Evolutionary conservation across 2,113 vertebrate genomes (phyloP), one percentile per base, ranked within the genome.

Genomic region (Acrocephalus kingi): DNA sequence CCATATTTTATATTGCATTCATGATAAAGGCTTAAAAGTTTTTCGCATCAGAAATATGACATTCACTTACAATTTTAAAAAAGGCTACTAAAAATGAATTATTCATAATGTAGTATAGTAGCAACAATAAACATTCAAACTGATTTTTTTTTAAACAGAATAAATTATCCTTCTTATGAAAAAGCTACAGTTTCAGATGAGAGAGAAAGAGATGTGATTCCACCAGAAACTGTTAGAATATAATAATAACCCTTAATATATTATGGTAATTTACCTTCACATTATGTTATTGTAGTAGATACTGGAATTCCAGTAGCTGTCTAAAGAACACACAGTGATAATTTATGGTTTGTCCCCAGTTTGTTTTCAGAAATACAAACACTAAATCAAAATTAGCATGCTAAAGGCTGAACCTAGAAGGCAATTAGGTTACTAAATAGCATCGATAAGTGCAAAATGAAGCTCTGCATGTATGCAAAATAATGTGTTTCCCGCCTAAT

Each of bases 361-460:
- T 97, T 97, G 86, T 88, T 97, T 97, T 96, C 91, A 96, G 95
- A 97, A 97, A 97, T 92, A 97, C 93, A 97, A 97, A 97, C 84
- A 94, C 93, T 96, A 96, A 97, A 96, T 97, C 95, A 97, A 98
- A 98, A 98, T 97, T 96, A 97, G 92, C 71, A 94, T 91, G 45
- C 74, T 96, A 98, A 97, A 97, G 77, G 75, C 64, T 94, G 67
- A 97, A 95, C 71, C 77, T 96, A 95, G 73, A 93, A 95, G 78
- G 94, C 51, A 59, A 95, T 97, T 96, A 94, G 56, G 84, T 87
- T 95, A 95, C 82, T 96, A 95, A 97, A 95, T 49, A 96, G 89
- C 97, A 95, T 96, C 76, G 59, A 90, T 96, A 96, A 96, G 91
- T 79, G 48, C 82, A 97, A 97, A 97, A 96, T 56, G 25, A 97